A percentile compares a stretch with the other conserved stretches of the same genome.
phyloP scores from a whole-genome alignment of 1,140 invertebrate genomes.

The Palaemon carinicauda region DNA sequence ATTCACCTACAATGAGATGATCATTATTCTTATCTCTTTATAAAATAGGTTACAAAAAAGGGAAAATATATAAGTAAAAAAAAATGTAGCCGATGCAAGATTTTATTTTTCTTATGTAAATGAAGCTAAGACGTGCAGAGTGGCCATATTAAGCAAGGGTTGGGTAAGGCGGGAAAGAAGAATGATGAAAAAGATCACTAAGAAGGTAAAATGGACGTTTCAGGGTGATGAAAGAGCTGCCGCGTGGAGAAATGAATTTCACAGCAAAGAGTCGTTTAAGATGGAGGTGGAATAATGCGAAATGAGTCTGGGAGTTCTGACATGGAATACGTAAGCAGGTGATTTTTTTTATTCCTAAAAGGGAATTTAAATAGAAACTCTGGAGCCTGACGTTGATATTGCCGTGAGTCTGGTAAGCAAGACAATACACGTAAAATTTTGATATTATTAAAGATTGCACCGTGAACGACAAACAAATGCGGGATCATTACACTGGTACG shows the following conservation, averaged over 20 bases:
- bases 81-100: neutral
- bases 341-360: neutral
- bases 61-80: neutral
- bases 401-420: neutral
- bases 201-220: too few species aligned
- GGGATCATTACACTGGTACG: neutral
- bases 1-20: too few species aligned
- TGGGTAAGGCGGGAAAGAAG: too few species aligned
- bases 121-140: neutral
- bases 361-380: neutral
- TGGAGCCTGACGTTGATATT: neutral
- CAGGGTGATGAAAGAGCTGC: too few species aligned
- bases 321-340: neutral
- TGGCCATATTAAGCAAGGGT: too few species aligned
- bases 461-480: neutral
- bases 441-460: too few species aligned
- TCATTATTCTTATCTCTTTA: too few species aligned
- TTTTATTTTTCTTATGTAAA: neutral
- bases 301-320: neutral
- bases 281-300: too few species aligned
- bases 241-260: too few species aligned
- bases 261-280: too few species aligned
- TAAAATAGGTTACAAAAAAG: neutral
- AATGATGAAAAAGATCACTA: too few species aligned
- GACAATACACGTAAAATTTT: too few species aligned